These are phyloP conservation scores for Nothoprocta pentlandii DNA, from an alignment of 2,113 vertebrate species.

Conservation along the genomic window DNA sequence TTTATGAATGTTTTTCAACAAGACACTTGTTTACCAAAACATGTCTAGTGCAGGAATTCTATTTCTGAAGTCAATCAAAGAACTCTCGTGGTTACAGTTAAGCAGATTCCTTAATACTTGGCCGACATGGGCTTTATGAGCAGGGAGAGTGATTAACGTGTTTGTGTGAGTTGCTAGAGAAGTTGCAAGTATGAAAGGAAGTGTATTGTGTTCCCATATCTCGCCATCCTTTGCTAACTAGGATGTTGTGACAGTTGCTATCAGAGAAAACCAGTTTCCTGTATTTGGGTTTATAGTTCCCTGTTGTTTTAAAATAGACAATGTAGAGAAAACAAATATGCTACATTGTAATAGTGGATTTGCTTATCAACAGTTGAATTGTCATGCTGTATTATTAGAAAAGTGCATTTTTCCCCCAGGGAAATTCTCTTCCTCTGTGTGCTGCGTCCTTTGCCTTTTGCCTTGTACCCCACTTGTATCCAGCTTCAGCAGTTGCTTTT, in stretches of 20 bases:
- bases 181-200: background rate
- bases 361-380: background rate
- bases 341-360: background rate
- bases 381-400: background rate
- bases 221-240: background rate
- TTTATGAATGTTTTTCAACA: background rate
- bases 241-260: background rate
- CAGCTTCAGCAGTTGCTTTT: background rate
- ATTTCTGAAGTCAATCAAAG: background rate
- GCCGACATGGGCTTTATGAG: background rate
- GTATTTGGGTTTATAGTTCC: background rate
- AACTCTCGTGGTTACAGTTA: background rate
- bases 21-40: background rate
- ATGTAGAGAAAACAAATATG: background rate
- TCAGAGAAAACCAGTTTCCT: background rate
- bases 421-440: background rate
- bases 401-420: background rate
- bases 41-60: background rate
- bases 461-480: accelerated
- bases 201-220: accelerated
- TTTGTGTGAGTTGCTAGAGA: background rate
- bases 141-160: background rate
- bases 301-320: background rate
- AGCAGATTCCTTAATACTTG: background rate
- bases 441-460: background rate